phyloP scores from a whole-genome alignment of 2,113 vertebrate genomes.

The Erythrocercus mccallii region DNA sequence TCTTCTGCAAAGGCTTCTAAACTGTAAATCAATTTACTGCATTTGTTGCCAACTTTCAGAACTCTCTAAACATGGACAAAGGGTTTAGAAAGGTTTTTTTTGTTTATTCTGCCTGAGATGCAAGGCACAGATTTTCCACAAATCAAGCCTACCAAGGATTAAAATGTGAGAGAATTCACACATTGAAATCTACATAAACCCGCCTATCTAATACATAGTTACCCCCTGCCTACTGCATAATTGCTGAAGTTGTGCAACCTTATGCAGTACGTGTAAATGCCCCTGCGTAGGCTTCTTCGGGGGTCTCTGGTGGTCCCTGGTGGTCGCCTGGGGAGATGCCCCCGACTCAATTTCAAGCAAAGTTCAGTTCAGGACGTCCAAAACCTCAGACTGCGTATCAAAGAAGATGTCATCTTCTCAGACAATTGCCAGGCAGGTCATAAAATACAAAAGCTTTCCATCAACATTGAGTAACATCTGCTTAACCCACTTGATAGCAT shows the following conservation, averaged over 20 bases:
- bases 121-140: background rate
- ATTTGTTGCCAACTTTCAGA: background rate
- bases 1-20: background rate
- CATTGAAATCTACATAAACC: background rate
- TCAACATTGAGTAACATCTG: background rate
- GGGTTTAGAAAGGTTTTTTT: background rate
- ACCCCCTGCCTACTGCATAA: background rate
- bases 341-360: background rate
- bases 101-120: background rate
- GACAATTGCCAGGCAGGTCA: background rate
- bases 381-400: background rate
- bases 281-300: rapidly evolving
- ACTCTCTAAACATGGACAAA: background rate
- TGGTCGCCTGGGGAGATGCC: background rate
- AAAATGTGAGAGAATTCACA: background rate
- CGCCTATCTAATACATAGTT: background rate
- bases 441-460: background rate
- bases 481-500: background rate
- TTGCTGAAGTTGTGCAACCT: background rate
- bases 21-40: background rate
- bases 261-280: background rate
- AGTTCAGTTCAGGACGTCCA: background rate
- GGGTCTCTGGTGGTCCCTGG: background rate
- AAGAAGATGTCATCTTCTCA: background rate
- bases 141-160: background rate